Base-by-base conservation (phyloP, 2,888 invertebrate genomes). In the Limnephilus rhombicus region DNA sequence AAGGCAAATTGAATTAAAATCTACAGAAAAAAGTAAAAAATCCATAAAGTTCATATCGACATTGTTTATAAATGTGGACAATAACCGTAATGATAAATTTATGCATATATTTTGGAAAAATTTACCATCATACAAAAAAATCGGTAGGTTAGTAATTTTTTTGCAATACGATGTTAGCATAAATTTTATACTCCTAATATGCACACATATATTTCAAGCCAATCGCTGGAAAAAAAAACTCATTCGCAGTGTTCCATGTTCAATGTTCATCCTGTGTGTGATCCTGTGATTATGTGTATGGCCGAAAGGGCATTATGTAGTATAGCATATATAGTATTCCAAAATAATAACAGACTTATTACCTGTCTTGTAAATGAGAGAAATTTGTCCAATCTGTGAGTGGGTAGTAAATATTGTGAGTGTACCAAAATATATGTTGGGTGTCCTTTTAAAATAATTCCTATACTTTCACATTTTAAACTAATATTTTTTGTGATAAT, bases 361-460 rank as follows among this genome's bases (percentile, higher is more conserved):
- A 68, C 68, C 68, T 68, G n/a, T 68, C 24, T 9, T 68, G 68
- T 68, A 68, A 68, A 18, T 24, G 18, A 24, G 18, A 68, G 68
- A 24, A 68, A 68, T 68, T 24, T 68, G 83, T 83, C 37, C 34
- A 83, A 24, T 83, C 12, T 37, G 83, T 83, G 83, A 83, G 37
- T 92, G 24, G 24, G n/a, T 68, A 9, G 68, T 68, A 18, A 53
- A 7, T 12, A 24, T 24, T 92, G 92, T 91, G 92, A 91, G 90
- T 92, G 92, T 92, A 91, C 90, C 92, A 91, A 85, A 91, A 80
- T 88, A 90, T 68, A 34, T 91, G 80, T 89, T 90, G 53, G 80
- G 85, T 49, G 87, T 87, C 90, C 86, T 90, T 92, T 81, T 34
- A 91, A 92, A 90, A 92, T 85, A 90, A 92, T 85, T 80, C 89